Evolutionary conservation across 2,113 vertebrate species (phyloP), one percentile per base, ranked within the genome.

Genomic region (Corythaeola cristata): DNA sequence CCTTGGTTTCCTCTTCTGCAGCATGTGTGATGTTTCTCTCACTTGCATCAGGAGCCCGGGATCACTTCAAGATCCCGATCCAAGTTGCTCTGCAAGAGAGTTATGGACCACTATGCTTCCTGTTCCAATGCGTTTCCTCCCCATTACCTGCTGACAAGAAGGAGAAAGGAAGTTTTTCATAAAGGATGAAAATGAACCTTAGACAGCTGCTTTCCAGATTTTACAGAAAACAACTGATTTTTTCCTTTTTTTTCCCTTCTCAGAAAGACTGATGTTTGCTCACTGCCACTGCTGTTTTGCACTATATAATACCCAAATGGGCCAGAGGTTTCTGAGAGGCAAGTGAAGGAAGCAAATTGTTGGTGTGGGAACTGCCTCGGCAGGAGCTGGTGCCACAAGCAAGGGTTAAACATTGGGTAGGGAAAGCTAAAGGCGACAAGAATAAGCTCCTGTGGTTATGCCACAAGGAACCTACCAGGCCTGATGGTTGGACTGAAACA

Each of bases 171-270:
- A 73, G 18, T 33, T 82, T 89, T 93, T 47, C 22, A 33, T 56
- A 68, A 75, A 44, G 80, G 28, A 26, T 92, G 45, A 74, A 88
- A 89, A 73, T n/a, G 41, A 91, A 41, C 45, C 37, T 32, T 32
- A 60, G 30, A 30, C 68, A 90, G 53, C 73, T 93, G 77, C 52
- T 95, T 60, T 92, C 89, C 89, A 89, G 69, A 91, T 58, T 94
- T 60, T 39, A n/a, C 62, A 33, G 69, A 85, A 88, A 89, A 63
- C 18, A 64, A 72, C 8, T 3, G 8, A 2, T n/a, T 85, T 66
- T 47, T 64, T 32, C 58, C 37, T 59, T 14, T 7, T 30, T 9
- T 16, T 16, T 15, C 12, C 8, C 12, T 32, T 63, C 44, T 74
- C 23, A 72, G 73, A 90, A 89, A 14, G 6, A 15, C 37, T 32